A percentile compares a stretch with the other conserved stretches of the same genome.
Conservation (phyloP, 2,888 invertebrate genomes). For the Cancer borealis region DNA sequence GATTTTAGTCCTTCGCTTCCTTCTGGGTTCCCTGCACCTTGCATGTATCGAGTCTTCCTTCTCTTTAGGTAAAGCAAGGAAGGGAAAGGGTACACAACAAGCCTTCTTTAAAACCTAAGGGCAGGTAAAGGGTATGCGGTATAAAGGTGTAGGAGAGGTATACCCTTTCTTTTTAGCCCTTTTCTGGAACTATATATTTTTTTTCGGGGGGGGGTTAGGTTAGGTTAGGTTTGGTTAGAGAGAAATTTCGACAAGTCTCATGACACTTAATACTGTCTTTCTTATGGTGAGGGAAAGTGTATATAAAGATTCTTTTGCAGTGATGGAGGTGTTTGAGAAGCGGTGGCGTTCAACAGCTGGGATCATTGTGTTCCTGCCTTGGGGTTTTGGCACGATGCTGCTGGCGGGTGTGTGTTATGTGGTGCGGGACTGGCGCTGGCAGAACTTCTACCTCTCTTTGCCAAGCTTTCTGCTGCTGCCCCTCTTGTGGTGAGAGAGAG, state of each 20-base stretch:
- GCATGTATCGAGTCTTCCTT: not conserved
- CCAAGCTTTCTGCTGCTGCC: not conserved
- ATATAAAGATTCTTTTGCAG: not conserved
- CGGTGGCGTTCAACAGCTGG: not conserved
- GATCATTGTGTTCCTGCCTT: not conserved
- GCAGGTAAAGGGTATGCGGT: too few species aligned
- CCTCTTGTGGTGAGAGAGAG: not conserved
- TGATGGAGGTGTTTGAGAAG: conserved; percentile 9
- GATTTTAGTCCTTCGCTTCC: not conserved
- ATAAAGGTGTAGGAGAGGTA: too few species aligned
- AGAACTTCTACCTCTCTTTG: not conserved
- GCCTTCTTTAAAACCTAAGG: too few species aligned
- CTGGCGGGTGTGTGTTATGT: not conserved
- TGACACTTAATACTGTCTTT: too few species aligned
- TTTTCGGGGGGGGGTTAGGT: too few species aligned
- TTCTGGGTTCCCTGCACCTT: not conserved
- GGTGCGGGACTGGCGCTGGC: not conserved
- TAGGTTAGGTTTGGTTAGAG: too few species aligned
- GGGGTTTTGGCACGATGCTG: not conserved
- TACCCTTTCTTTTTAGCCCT: too few species aligned
- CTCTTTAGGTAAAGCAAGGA: not conserved
- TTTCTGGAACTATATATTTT: too few species aligned
- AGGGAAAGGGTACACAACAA: too few species aligned
- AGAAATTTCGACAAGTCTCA: too few species aligned
- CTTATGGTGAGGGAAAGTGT: too few species aligned